Percentiles rank a stretch among this genome's conserved stretches.
These are phyloP conservation scores for Cyanocitta stelleri DNA, from an alignment of 2,113 vertebrate species.

Conservation along the genomic window DNA sequence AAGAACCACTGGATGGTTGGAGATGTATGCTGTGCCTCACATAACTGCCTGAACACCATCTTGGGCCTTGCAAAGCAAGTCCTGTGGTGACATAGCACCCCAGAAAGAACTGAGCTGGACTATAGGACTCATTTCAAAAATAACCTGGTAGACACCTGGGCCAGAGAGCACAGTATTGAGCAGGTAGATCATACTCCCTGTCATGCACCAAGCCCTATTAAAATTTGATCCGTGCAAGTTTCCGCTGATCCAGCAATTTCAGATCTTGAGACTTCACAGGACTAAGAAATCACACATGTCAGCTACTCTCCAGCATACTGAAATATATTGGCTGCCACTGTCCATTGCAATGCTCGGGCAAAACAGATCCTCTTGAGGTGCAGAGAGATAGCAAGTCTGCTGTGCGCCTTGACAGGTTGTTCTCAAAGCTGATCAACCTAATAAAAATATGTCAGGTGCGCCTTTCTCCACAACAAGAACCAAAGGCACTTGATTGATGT, in stretches of 20 bases:
- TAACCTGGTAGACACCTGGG: not conserved
- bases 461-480: not conserved
- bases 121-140: not conserved
- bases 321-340: no score
- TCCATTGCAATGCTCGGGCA: no score
- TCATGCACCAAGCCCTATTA: not conserved
- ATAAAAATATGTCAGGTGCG: not conserved
- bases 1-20: not conserved
- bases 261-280: not conserved
- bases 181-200: not conserved
- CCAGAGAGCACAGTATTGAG: not conserved
- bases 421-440: not conserved
- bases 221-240: not conserved
- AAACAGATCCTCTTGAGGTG: not conserved
- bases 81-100: not conserved
- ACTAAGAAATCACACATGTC: accelerated
- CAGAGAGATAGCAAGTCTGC: not conserved
- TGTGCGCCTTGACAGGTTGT: accelerated
- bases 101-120: not conserved
- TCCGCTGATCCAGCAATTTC: not conserved
- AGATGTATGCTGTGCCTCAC: not conserved
- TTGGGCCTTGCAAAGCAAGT: not conserved
- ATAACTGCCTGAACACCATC: not conserved
- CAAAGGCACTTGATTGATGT: not conserved
- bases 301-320: not conserved